These are phyloP conservation scores for Anser cygnoides DNA, from an alignment of 2,113 vertebrate genomes.

Conservation along the genomic window DNA sequence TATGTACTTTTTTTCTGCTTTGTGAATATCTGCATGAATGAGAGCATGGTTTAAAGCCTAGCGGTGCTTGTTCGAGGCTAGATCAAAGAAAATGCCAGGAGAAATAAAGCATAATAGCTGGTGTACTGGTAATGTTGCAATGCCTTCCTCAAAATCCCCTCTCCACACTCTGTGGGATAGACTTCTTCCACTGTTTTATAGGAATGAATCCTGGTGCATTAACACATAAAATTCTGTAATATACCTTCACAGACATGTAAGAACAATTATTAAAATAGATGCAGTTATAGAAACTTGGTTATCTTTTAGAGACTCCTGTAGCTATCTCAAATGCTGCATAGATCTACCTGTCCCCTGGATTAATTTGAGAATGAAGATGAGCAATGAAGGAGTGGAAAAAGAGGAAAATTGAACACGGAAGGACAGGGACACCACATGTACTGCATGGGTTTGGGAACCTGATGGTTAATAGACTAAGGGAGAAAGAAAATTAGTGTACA, in stretches of 20 bases:
- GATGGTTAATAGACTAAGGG: background rate
- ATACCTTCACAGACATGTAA: background rate
- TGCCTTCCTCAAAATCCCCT: background rate
- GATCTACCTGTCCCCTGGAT: background rate
- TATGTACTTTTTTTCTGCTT: background rate
- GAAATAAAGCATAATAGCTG: background rate
- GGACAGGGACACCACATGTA: background rate
- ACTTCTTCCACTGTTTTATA: background rate
- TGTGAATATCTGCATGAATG: background rate
- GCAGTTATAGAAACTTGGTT: background rate
- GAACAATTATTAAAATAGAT: background rate
- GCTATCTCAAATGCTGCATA: background rate
- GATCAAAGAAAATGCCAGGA: background rate
- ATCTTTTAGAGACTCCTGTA: background rate
- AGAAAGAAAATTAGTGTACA: background rate
- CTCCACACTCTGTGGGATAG: accelerated
- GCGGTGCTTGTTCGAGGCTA: background rate
- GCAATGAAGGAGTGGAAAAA: background rate
- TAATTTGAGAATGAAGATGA: background rate
- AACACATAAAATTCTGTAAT: background rate
- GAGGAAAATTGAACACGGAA: background rate
- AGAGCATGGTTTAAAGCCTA: background rate
- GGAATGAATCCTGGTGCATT: background rate
- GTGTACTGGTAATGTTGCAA: background rate
- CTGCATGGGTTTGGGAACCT: background rate